Conservation (phyloP, 2,797 vertebrate species). For the Rachycentron canadum region DNA sequence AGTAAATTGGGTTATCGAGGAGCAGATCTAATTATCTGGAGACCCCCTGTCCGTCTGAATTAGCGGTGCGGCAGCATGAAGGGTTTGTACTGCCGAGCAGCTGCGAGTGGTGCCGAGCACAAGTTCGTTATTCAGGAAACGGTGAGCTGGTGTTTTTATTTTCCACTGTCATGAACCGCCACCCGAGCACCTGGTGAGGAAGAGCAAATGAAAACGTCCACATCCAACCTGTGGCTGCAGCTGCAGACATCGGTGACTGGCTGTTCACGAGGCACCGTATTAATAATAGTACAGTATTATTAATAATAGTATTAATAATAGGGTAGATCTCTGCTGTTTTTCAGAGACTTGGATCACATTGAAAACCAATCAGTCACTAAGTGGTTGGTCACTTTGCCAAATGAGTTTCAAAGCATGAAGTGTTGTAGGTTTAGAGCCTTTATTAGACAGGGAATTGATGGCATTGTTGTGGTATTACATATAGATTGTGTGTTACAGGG, state of each 20-base stretch:
- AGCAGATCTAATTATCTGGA: background rate
- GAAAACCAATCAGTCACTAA: background rate
- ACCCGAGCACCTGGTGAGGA: too few species aligned
- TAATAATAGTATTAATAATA: too few species aligned
- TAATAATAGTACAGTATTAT: too few species aligned
- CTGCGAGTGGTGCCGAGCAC: slow-evolving; percentile 82
- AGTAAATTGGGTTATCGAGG: background rate
- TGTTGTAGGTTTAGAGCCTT: too few species aligned
- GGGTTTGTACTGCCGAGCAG: slow-evolving; percentile 90
- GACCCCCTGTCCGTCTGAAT: accelerated
- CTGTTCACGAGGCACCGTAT: too few species aligned
- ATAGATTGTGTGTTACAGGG: too few species aligned
- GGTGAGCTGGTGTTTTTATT: slow-evolving; percentile 78
- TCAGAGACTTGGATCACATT: background rate
- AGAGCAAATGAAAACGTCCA: too few species aligned
- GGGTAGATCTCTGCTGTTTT: too few species aligned
- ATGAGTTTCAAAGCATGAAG: too few species aligned
- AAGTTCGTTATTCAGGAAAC: slow-evolving; percentile 92
- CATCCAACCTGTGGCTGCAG: background rate
- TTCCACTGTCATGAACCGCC: background rate
- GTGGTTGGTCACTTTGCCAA: too few species aligned
- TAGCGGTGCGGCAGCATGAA: slow-evolving; percentile 85
- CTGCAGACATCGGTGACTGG: background rate
- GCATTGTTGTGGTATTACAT: too few species aligned
- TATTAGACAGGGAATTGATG: too few species aligned